A percentile compares a stretch with the other conserved stretches of the same genome.
These are phyloP conservation scores for Rallus limicola DNA, from an alignment of 2,113 vertebrate species.

Conservation along the genomic window DNA sequence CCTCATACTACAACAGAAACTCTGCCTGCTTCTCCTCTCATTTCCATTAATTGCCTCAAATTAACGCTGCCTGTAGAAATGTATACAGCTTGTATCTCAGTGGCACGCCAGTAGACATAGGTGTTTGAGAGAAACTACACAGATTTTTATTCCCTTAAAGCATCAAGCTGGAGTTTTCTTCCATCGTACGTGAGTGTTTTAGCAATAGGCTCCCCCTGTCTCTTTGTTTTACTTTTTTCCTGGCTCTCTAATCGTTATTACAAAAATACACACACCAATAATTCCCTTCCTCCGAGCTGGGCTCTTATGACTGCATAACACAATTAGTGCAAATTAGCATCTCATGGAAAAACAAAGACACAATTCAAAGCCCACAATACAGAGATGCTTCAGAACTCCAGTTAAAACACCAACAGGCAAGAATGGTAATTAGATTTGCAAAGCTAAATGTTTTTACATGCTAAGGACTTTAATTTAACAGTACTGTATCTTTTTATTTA, in stretches of 20 bases:
- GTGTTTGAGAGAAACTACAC: background rate
- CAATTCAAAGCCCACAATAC: background rate
- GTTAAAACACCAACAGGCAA: background rate
- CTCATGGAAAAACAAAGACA: constrained; percentile 22
- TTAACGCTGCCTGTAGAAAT: background rate
- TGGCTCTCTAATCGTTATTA: constrained; percentile 14
- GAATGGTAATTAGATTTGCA: background rate
- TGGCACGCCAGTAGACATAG: background rate
- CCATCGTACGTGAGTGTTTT: background rate
- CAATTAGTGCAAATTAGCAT: constrained; percentile 58
- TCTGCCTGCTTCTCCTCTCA: background rate
- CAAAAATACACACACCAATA: constrained; percentile 29
- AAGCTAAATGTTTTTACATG: background rate
- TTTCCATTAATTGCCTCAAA: background rate
- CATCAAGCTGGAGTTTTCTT: background rate
- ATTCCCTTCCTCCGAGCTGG: constrained; percentile 13
- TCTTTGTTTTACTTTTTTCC: background rate
- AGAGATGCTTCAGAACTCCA: no score
- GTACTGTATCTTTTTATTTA: background rate
- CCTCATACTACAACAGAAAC: background rate
- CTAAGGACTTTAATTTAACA: background rate
- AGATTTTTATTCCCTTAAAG: background rate
- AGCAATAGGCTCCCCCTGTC: background rate
- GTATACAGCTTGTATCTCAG: background rate
- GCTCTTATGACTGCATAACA: background rate